Percentiles rank a stretch among this genome's conserved stretches.
phyloP scores from a whole-genome alignment of 2,113 vertebrate species.

The Solenodon paradoxus region DNA sequence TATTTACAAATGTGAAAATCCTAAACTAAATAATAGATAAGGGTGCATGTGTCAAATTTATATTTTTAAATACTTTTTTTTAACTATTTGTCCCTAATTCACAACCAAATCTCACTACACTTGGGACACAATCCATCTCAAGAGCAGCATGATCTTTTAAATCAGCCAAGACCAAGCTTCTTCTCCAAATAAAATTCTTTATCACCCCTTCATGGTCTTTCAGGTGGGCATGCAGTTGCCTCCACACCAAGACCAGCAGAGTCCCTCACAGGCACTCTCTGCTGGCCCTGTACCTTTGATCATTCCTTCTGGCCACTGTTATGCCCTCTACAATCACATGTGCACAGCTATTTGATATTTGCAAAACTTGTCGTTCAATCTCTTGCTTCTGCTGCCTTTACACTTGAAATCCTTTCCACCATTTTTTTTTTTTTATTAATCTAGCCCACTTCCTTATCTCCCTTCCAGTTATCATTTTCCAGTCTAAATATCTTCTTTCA shows the following conservation, averaged over 20 bases:
- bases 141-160: not conserved
- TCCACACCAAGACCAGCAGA: not conserved
- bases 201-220: not conserved
- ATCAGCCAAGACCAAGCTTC: not conserved
- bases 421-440: not conserved
- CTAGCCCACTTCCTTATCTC: not conserved
- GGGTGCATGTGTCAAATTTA: not conserved
- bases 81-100: not conserved
- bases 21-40: not conserved
- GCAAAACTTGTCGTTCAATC: not conserved
- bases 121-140: not conserved
- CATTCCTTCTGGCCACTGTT: rapidly evolving
- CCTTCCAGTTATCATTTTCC: no score
- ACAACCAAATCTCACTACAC: not conserved
- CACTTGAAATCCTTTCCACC: not conserved
- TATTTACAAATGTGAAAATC: not conserved
- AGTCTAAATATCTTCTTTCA: not conserved
- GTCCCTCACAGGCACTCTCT: not conserved
- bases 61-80: not conserved
- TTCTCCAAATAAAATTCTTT: not conserved
- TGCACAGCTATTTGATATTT: rapidly evolving
- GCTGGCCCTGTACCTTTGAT: rapidly evolving
- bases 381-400: not conserved
- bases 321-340: not conserved
- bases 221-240: not conserved